A percentile compares a stretch with the other conserved stretches of the same genome.
These are phyloP conservation scores for Araneus ventricosus DNA, from an alignment of 1,140 invertebrate species.

Conservation along the genomic window DNA sequence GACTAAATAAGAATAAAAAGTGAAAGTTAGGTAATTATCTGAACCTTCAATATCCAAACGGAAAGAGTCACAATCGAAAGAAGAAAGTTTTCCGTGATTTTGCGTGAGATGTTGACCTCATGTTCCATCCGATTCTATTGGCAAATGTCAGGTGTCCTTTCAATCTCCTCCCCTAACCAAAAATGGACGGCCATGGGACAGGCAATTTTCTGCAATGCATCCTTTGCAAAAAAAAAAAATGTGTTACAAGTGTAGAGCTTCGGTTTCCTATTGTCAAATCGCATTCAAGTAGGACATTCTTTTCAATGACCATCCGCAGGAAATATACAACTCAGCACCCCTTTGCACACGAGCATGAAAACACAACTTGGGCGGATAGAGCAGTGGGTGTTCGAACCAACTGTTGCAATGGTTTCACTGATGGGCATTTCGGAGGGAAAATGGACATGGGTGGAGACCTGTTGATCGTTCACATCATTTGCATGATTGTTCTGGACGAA, in stretches of 20 bases:
- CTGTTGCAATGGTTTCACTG: constrained; percentile 40
- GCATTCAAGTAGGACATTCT: constrained; percentile 14
- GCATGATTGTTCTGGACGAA: not conserved
- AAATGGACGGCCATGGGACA: not conserved
- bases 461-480: constrained; percentile 46
- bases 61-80: not conserved
- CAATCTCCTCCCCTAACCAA: not conserved
- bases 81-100: not conserved
- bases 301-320: constrained; percentile 48
- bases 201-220: constrained; percentile 28
- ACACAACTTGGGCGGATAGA: not conserved
- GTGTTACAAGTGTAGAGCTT: constrained; percentile 40
- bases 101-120: not conserved
- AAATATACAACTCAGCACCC: constrained; percentile 45
- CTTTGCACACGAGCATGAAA: constrained; percentile 6
- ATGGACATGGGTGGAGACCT: not conserved
- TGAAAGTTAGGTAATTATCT: not conserved
- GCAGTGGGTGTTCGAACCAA: not conserved
- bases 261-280: not conserved
- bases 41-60: not conserved
- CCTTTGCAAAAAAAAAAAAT: constrained; percentile 12
- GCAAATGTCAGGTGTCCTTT: constrained; percentile 10
- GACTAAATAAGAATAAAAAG: not conserved
- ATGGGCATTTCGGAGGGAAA: not conserved
- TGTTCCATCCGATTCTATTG: constrained; percentile 1